Percentiles rank a stretch among this genome's conserved stretches.
Evolutionary conservation across 2,113 vertebrate species (phyloP).

Genomic region (Rostratula benghalensis): DNA sequence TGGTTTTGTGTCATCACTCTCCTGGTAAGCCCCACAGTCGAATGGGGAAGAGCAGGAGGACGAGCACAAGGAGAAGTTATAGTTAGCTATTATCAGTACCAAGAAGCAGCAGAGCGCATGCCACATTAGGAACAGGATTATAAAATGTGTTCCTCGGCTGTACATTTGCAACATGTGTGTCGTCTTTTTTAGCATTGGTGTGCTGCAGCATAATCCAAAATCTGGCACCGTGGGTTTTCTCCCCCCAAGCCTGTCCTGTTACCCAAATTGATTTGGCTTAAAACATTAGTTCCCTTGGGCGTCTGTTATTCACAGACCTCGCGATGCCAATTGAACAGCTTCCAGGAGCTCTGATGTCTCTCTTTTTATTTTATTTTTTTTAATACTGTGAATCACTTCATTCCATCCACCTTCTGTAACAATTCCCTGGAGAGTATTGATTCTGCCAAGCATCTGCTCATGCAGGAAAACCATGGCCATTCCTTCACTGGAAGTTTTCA

Average conservation of each 20-base stretch:
- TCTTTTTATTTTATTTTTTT: slow-evolving; percentile 63
- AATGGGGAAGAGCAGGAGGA: neutral
- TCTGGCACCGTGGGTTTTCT: slow-evolving; percentile 20
- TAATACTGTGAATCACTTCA: slow-evolving; percentile 56
- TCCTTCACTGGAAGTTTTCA: neutral
- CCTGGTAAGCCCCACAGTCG: neutral
- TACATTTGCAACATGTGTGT: slow-evolving; percentile 5
- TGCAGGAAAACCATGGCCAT: neutral
- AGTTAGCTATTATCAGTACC: neutral
- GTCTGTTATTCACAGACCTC: slow-evolving; percentile 55
- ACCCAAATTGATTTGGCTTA: slow-evolving; percentile 70
- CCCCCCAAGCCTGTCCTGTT: slow-evolving; percentile 59
- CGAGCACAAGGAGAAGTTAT: neutral
- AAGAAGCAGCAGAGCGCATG: neutral
- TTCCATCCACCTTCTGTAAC: slow-evolving; percentile 63
- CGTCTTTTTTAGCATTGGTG: slow-evolving; percentile 46
- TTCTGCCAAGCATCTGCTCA: slow-evolving; percentile 23
- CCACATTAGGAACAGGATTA: neutral
- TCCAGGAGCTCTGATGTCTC: slow-evolving; percentile 68
- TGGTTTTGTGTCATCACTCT: neutral
- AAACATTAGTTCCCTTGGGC: slow-evolving; percentile 66
- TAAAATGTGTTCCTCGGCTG: neutral
- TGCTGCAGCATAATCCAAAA: slow-evolving; percentile 48
- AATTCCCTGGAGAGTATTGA: slow-evolving; percentile 32
- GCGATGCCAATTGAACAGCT: slow-evolving; percentile 57